Conservation (phyloP, 2,888 invertebrate species). For the Uropetala carovei region DNA sequence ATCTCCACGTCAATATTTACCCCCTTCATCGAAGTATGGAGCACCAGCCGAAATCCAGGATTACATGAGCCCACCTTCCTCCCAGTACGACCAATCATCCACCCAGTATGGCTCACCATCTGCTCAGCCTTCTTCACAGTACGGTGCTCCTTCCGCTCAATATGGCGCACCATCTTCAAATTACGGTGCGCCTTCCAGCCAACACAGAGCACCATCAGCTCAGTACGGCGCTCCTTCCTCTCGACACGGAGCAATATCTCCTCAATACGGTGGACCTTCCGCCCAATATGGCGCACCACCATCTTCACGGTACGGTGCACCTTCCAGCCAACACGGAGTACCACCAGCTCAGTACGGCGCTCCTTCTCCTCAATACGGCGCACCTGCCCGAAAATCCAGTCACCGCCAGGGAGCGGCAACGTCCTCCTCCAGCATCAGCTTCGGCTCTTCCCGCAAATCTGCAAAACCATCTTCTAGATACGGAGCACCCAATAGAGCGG, state of each 20-base stretch:
- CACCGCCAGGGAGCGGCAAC: background rate
- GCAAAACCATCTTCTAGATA: background rate
- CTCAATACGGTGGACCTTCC: slow-evolving; percentile 66
- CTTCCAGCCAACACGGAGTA: slow-evolving; percentile 51
- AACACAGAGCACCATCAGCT: background rate
- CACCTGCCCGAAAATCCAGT: background rate
- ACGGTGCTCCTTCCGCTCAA: slow-evolving; percentile 64
- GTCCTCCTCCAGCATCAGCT: slow-evolving; percentile 27
- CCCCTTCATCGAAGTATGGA: slow-evolving; percentile 55
- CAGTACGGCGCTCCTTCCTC: slow-evolving; percentile 56
- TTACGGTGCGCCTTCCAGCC: background rate
- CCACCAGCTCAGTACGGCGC: slow-evolving; percentile 70
- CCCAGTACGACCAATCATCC: slow-evolving; percentile 12
- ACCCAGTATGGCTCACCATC: slow-evolving; percentile 1
- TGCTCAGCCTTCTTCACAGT: slow-evolving; percentile 47
- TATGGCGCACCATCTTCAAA: background rate
- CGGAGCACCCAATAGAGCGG: slow-evolving; percentile 1
- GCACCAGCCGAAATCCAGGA: slow-evolving; percentile 71
- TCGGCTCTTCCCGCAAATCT: slow-evolving; percentile 21
- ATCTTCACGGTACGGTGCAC: slow-evolving; percentile 14
- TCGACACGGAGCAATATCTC: too few relatives aligned
- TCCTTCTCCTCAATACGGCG: slow-evolving; percentile 65
- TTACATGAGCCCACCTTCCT: slow-evolving; percentile 71
- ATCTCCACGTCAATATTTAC: slow-evolving; percentile 62
- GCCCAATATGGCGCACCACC: slow-evolving; percentile 71